These are phyloP conservation scores for Actinemys pallida DNA, from an alignment of 2,113 vertebrate genomes.

Conservation along the genomic window DNA sequence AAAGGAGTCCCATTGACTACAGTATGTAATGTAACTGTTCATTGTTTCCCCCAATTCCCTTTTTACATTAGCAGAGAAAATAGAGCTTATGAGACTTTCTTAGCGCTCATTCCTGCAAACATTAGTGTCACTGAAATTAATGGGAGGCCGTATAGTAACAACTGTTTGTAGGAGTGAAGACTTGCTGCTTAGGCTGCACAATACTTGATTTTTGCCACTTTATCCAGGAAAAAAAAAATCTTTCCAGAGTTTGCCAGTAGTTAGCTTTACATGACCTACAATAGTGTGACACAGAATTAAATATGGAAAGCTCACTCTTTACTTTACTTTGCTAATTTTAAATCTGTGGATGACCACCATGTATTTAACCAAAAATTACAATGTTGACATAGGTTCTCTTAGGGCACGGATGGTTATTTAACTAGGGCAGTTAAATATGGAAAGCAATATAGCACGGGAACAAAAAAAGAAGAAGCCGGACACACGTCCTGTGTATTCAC, in stretches of 20 bases:
- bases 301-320: slow-evolving; percentile 58
- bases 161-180: background rate
- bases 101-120: background rate
- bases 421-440: slow-evolving; percentile 69
- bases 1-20: background rate
- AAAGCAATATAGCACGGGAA: slow-evolving; percentile 45
- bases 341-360: slow-evolving; percentile 68
- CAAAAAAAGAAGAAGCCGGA: background rate
- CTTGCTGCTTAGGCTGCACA: background rate
- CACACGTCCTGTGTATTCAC: background rate
- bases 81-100: background rate
- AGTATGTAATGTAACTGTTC: background rate
- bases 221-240: background rate
- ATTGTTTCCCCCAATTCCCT: background rate
- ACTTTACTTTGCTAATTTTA: slow-evolving; percentile 76
- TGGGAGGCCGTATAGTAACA: accelerated
- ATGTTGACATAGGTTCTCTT: slow-evolving; percentile 64
- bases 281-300: slow-evolving; percentile 67
- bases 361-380: slow-evolving; percentile 79
- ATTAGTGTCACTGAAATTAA: background rate
- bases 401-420: slow-evolving; percentile 61
- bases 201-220: background rate
- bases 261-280: slow-evolving; percentile 35
- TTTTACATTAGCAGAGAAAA: background rate
- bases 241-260: slow-evolving; percentile 14